Conservation (phyloP, 2,797 vertebrate genomes). For the Myoxocephalus aenaeus region DNA sequence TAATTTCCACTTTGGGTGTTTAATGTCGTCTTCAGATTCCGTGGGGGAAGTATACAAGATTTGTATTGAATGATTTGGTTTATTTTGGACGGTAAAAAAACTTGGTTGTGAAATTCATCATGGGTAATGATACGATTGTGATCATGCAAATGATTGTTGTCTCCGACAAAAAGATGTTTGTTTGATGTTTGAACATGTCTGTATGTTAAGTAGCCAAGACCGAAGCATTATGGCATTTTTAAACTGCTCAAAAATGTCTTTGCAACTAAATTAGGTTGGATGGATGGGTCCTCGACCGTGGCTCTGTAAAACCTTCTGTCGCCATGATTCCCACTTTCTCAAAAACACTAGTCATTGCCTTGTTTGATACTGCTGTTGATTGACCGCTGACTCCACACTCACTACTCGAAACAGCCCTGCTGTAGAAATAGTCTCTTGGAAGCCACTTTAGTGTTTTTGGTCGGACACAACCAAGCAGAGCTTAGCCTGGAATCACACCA, state of each 20-base stretch:
- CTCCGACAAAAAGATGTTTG: neutral
- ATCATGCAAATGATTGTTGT: neutral
- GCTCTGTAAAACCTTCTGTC: no score
- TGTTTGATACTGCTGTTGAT: no score
- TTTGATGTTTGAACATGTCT: neutral
- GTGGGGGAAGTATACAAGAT: neutral
- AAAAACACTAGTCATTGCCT: no score
- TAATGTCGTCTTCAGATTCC: neutral
- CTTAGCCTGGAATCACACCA: constrained; percentile 43
- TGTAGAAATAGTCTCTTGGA: constrained; percentile 25
- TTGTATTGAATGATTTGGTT: neutral
- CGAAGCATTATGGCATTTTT: neutral
- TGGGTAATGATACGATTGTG: neutral
- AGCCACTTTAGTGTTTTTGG: constrained; percentile 24
- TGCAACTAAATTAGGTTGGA: no score
- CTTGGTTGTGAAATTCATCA: neutral
- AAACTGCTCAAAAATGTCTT: neutral
- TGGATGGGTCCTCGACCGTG: no score
- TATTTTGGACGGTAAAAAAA: neutral
- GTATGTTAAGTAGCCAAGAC: neutral
- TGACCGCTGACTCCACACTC: no score
- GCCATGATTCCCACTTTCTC: no score
- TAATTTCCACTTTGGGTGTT: constrained; percentile 9
- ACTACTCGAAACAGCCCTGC: neutral
- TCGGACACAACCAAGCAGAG: constrained; percentile 37